These are phyloP conservation scores for Clavelina lepadiformis DNA, from an alignment of 23 tunicate species.

Conservation along the genomic window DNA sequence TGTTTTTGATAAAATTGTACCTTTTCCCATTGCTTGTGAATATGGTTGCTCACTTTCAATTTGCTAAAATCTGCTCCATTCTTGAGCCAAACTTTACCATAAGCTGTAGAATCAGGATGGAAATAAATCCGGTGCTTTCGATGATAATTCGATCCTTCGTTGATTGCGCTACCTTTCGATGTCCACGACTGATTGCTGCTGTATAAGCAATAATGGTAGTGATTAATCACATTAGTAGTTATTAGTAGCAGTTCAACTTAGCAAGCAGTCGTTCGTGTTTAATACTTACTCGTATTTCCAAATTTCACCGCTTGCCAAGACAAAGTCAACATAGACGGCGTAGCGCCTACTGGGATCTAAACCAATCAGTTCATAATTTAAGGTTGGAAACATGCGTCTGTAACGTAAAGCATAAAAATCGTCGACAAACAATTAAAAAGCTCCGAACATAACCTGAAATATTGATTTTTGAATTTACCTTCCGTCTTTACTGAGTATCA, in stretches of 20 bases:
- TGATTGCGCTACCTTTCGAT: conserved; percentile 32
- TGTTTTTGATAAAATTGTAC: background rate
- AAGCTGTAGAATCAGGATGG: conserved; percentile 57
- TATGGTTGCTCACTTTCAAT: conserved; percentile 52
- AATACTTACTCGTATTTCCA: conserved; percentile 50
- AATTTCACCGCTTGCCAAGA: conserved; percentile 31
- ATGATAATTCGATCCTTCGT: conserved; percentile 31
- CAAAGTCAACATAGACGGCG: conserved; percentile 43
- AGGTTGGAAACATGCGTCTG: conserved; percentile 51
- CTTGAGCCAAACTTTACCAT: conserved; percentile 54
- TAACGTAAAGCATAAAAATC: too few relatives aligned
- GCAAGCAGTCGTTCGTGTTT: too few relatives aligned
- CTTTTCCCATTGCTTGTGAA: conserved; percentile 46
- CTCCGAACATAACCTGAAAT: too few relatives aligned
- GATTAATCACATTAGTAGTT: too few relatives aligned
- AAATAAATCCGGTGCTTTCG: conserved; percentile 31
- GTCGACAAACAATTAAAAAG: too few relatives aligned
- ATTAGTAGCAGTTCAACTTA: too few relatives aligned
- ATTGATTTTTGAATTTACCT: too few relatives aligned
- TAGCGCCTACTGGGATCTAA: conserved; percentile 37
- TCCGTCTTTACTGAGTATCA: conserved; percentile 57
- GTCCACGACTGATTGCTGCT: conserved; percentile 42
- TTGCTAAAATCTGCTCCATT: conserved; percentile 39
- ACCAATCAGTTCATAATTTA: conserved; percentile 45
- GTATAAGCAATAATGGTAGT: too few relatives aligned